These are phyloP conservation scores for Nomada flava DNA, from an alignment of 2,888 invertebrate genomes.

Conservation along the genomic window DNA sequence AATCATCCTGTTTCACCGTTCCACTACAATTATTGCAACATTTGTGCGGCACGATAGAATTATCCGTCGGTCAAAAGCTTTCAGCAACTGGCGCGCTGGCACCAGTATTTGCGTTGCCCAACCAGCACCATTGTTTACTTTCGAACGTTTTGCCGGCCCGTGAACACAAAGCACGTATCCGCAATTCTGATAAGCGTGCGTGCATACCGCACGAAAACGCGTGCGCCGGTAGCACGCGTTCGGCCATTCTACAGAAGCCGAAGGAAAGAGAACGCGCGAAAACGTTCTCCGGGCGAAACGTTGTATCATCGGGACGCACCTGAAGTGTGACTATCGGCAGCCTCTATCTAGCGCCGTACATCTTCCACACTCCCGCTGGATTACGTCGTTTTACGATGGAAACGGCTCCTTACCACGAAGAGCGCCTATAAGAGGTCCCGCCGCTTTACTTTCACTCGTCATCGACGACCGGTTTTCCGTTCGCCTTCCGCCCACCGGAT, in stretches of 20 bases:
- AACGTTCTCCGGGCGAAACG: constrained; percentile 68
- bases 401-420: constrained; percentile 77
- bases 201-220: constrained; percentile 65
- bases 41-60: no score
- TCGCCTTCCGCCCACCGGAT: constrained; percentile 55
- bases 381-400: constrained; percentile 72
- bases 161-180: constrained; percentile 78
- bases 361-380: constrained; percentile 72
- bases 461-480: constrained; percentile 79
- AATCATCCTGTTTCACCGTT: no score
- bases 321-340: constrained; percentile 81
- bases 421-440: constrained; percentile 67
- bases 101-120: constrained; percentile 66
- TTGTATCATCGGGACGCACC: constrained; percentile 80
- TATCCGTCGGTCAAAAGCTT: no score
- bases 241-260: neutral
- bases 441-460: constrained; percentile 80
- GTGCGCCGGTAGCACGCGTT: constrained; percentile 46
- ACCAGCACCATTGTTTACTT: constrained; percentile 71
- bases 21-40: no score
- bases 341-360: constrained; percentile 76
- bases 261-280: constrained; percentile 40
- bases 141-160: constrained; percentile 78
- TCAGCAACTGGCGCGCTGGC: constrained; percentile 16
- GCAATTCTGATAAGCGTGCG: constrained; percentile 70